phyloP scores from a whole-genome alignment of 1,140 invertebrate genomes.

The Trichonephila clavata region DNA sequence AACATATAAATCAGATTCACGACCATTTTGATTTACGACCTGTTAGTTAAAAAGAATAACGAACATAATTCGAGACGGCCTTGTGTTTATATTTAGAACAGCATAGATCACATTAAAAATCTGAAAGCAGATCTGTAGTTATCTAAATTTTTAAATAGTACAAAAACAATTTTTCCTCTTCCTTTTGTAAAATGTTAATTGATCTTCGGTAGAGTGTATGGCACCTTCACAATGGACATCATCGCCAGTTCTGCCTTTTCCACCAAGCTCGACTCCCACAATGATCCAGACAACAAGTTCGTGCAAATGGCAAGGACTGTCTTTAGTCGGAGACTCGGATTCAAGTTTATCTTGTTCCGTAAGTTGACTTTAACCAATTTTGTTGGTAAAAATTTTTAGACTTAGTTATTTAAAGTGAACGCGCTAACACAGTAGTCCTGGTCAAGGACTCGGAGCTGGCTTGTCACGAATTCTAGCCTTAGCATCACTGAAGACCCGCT shows the following conservation, averaged over 20 bases:
- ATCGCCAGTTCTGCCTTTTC: conserved; percentile 82
- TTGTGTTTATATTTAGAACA: too few relatives aligned
- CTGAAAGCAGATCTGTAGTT: neutral
- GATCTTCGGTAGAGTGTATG: conserved; percentile 74
- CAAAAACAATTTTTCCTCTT: neutral
- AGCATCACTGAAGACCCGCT: too few relatives aligned
- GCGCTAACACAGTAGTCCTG: too few relatives aligned
- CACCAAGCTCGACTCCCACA: conserved; percentile 80
- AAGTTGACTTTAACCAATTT: neutral
- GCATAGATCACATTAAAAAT: too few relatives aligned
- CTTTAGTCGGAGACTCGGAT: conserved; percentile 53
- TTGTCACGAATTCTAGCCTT: too few relatives aligned
- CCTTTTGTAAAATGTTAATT: neutral
- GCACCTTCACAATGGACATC: conserved; percentile 81
- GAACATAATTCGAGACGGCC: too few relatives aligned
- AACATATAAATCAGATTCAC: too few relatives aligned
- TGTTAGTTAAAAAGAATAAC: too few relatives aligned
- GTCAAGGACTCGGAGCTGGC: too few relatives aligned
- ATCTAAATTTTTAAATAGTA: neutral
- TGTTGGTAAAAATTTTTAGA: neutral
- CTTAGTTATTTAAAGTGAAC: too few relatives aligned
- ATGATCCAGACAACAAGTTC: conserved; percentile 80
- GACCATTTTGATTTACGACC: too few relatives aligned
- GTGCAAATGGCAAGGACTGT: conserved; percentile 78
- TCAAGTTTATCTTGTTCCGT: neutral